Conservation (phyloP, 2,888 invertebrate species). For the Tipula vernalis region DNA sequence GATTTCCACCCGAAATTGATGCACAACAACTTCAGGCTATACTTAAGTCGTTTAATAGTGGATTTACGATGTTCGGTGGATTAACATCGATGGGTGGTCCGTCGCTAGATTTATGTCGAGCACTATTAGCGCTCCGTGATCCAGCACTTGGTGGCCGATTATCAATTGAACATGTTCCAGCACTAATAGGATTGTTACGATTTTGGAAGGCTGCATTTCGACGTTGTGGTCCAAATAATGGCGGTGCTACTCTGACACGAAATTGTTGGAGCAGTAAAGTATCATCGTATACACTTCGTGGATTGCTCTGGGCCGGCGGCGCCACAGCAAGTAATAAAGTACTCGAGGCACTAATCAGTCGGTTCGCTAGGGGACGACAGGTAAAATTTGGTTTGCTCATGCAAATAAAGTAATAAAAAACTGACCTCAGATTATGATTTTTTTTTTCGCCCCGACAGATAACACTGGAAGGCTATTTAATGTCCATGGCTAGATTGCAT, state of each 20-base stretch:
- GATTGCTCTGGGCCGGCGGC: conserved; percentile 55
- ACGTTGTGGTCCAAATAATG: conserved; percentile 17
- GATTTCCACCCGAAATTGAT: conserved; percentile 49
- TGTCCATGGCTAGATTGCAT: conserved; percentile 50
- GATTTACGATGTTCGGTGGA: conserved; percentile 34
- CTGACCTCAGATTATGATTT: not conserved
- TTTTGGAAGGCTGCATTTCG: conserved; percentile 40
- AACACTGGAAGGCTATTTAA: conserved; percentile 47
- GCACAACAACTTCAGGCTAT: conserved; percentile 47
- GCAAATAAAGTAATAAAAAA: conserved; percentile 35
- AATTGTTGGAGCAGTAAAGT: conserved; percentile 38
- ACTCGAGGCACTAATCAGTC: conserved; percentile 53
- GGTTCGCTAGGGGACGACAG: conserved; percentile 41
- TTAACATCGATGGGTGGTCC: conserved; percentile 28
- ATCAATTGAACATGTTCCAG: conserved; percentile 45
- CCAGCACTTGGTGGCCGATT: conserved; percentile 50
- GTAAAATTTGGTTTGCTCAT: not conserved
- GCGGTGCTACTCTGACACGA: conserved; percentile 18
- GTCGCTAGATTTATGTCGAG: conserved; percentile 50
- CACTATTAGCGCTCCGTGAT: conserved; percentile 55
- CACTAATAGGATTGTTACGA: conserved; percentile 49
- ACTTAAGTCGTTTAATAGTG: conserved; percentile 41
- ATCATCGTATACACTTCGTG: conserved; percentile 49
- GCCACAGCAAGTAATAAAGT: conserved; percentile 63
- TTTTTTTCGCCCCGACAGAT: conserved; percentile 11